phyloP scores from a whole-genome alignment of 2,888 invertebrate genomes.

The Lacanobia wlatinum region DNA sequence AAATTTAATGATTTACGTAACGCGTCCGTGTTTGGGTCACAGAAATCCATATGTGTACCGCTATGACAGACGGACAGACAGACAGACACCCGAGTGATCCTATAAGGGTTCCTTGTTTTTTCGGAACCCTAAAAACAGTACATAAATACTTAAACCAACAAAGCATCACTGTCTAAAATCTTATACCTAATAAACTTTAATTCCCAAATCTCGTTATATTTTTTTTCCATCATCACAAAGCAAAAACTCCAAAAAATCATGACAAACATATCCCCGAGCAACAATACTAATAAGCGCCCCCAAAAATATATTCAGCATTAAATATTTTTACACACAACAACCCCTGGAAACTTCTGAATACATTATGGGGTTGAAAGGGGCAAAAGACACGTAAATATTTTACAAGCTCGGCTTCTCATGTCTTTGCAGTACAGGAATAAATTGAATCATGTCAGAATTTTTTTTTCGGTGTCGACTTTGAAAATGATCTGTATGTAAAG shows the following conservation, averaged over 20 bases:
- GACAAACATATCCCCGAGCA: background rate
- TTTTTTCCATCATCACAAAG: background rate
- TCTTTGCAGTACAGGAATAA: conserved; percentile 59
- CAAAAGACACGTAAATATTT: conserved; percentile 80
- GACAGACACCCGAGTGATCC: no score
- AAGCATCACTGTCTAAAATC: background rate
- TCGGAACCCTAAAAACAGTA: no score
- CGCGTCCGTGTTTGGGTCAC: no score
- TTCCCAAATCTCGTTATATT: background rate
- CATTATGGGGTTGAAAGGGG: conserved; percentile 74
- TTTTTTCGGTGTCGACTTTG: conserved; percentile 28
- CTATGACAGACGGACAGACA: no score
- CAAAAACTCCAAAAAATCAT: background rate
- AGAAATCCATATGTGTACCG: no score
- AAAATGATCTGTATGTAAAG: conserved; percentile 45
- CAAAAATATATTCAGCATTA: conserved; percentile 56
- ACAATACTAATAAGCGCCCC: conserved; percentile 28
- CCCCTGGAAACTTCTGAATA: conserved; percentile 77
- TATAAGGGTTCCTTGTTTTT: no score
- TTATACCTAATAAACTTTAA: background rate
- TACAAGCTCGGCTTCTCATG: conserved; percentile 72
- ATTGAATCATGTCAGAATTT: conserved; percentile 54
- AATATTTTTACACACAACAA: conserved; percentile 76
- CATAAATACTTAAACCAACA: no score
- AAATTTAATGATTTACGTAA: no score